Conservation (phyloP, 2,888 invertebrate species). For the Coleophora flavipennella region DNA sequence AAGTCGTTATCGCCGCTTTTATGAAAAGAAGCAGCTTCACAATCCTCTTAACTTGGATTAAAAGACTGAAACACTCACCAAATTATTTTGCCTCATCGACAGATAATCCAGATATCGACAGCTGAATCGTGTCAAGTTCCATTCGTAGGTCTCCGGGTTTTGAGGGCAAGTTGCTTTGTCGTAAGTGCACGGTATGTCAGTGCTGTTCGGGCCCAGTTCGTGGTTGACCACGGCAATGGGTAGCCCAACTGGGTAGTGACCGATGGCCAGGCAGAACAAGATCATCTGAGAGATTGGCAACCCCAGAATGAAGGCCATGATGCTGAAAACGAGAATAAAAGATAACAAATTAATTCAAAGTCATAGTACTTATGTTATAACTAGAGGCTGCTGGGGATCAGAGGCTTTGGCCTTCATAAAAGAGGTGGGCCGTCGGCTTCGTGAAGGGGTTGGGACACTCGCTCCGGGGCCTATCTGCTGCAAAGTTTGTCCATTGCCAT, state of each 20-base stretch:
- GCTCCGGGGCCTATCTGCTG: too few species aligned
- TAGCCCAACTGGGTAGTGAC: constrained; percentile 86
- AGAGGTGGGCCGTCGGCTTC: too few species aligned
- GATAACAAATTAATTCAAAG: too few species aligned
- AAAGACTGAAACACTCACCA: constrained; percentile 68
- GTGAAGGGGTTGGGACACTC: too few species aligned
- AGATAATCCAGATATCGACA: constrained; percentile 84
- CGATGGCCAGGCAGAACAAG: constrained; percentile 90
- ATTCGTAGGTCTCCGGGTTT: constrained; percentile 43
- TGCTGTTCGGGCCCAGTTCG: constrained; percentile 73
- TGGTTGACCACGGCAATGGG: constrained; percentile 86
- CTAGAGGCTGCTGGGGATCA: too few species aligned
- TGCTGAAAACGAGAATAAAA: constrained; percentile 60
- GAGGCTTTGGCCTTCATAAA: too few species aligned
- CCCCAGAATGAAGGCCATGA: constrained; percentile 88
- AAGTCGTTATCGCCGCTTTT: too few species aligned
- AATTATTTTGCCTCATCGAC: constrained; percentile 74
- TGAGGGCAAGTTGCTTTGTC: constrained; percentile 68
- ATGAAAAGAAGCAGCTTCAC: too few species aligned
- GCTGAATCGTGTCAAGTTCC: constrained; percentile 78
- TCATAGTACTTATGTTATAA: too few species aligned
- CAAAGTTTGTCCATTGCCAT: too few species aligned
- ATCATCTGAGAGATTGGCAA: constrained; percentile 90
- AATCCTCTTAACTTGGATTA: too few species aligned
- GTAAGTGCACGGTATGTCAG: constrained; percentile 57